Evolutionary conservation across 2,113 vertebrate species (phyloP).

Genomic region (Struthio camelus): DNA sequence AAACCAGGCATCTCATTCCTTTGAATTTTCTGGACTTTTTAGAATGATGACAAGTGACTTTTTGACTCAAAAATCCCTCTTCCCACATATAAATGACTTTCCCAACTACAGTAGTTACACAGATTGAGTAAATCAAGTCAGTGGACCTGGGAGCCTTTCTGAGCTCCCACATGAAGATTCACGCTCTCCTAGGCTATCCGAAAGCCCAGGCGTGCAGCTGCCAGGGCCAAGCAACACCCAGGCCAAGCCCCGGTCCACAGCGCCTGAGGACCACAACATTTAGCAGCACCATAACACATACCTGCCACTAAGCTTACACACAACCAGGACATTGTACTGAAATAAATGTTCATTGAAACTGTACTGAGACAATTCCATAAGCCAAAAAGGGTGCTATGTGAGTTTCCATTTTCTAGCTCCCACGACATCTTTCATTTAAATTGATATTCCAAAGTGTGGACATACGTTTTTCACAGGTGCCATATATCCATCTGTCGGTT

Average conservation of each 20-base stretch:
- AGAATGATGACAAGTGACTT: background rate
- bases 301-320: background rate
- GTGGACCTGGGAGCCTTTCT: background rate
- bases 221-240: background rate
- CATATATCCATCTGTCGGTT: conserved; percentile 6
- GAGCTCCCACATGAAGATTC: fast-evolving
- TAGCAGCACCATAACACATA: fast-evolving
- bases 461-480: background rate
- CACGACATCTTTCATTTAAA: background rate
- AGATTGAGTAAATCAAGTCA: background rate
- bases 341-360: background rate
- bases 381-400: background rate
- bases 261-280: background rate
- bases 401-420: background rate
- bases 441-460: background rate
- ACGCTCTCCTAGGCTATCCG: fast-evolving
- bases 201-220: fast-evolving
- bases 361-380: background rate
- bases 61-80: background rate
- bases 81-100: background rate
- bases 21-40: background rate
- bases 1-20: background rate
- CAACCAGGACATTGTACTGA: background rate
- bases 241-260: background rate
- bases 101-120: background rate